Conservation (phyloP, 23 tunicate genomes). For the Aplidium turbinatum region DNA sequence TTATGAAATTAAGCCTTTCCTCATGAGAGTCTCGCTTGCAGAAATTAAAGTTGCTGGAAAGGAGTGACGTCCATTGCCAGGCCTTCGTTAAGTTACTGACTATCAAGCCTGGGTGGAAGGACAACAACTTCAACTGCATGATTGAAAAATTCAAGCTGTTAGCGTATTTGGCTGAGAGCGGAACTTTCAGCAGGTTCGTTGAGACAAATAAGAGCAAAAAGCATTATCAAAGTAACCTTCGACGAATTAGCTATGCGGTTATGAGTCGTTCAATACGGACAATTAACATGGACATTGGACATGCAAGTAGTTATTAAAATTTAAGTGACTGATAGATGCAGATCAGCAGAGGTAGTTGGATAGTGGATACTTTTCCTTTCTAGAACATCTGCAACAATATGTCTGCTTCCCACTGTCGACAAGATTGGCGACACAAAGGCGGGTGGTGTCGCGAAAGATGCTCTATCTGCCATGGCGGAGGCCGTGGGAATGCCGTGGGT, state of each 20-base stretch:
- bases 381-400: conserved; percentile 65
- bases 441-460: conserved; percentile 70
- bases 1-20: too few relatives aligned
- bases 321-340: too few relatives aligned
- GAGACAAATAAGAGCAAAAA: too few relatives aligned
- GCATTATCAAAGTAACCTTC: too few relatives aligned
- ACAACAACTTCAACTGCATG: conserved; percentile 87
- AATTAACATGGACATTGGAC: too few relatives aligned
- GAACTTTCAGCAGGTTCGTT: conserved; percentile 58
- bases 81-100: conserved; percentile 72
- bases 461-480: conserved; percentile 72
- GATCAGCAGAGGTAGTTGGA: too few relatives aligned
- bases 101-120: conserved; percentile 90
- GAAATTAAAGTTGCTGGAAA: conserved; percentile 57
- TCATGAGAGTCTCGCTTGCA: too few relatives aligned
- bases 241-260: too few relatives aligned
- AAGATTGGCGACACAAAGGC: conserved; percentile 89
- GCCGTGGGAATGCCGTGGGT: conserved; percentile 69
- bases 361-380: too few relatives aligned
- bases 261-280: too few relatives aligned
- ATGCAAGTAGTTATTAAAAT: too few relatives aligned
- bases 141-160: conserved; percentile 80
- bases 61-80: conserved; percentile 60
- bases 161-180: conserved; percentile 53
- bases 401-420: conserved; percentile 64